Percentiles rank a stretch among this genome's conserved stretches.
These are phyloP conservation scores for Atta colombica DNA, from an alignment of 1,140 invertebrate species.

Conservation along the genomic window DNA sequence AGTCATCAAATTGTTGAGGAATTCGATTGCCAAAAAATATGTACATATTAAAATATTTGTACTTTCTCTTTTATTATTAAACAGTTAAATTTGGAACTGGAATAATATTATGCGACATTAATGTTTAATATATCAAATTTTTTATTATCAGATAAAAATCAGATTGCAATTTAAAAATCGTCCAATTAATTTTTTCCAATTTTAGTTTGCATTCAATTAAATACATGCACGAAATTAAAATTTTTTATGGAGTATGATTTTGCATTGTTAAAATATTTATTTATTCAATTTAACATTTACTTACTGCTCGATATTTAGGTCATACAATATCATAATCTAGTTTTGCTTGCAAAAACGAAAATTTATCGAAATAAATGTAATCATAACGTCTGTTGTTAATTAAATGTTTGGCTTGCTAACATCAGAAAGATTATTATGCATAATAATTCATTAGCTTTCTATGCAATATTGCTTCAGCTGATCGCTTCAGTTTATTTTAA, in stretches of 20 bases:
- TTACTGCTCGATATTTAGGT: constrained; percentile 14
- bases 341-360: background rate
- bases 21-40: background rate
- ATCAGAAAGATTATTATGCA: background rate
- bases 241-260: background rate
- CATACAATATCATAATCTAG: background rate
- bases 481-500: constrained; percentile 25
- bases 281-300: background rate
- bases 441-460: background rate
- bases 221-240: background rate
- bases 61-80: constrained; percentile 20
- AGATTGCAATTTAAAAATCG: background rate
- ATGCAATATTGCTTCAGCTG: background rate
- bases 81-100: background rate
- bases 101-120: background rate
- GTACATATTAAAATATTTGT: background rate
- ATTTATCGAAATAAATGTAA: constrained; percentile 30
- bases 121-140: background rate
- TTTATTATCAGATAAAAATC: background rate
- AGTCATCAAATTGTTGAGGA: background rate
- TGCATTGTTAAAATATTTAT: constrained; percentile 16
- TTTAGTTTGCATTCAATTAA: background rate
- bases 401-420: background rate
- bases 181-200: constrained; percentile 10
- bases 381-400: background rate